Conservation (phyloP, 2,888 invertebrate genomes). For the Lapara coniferarum region DNA sequence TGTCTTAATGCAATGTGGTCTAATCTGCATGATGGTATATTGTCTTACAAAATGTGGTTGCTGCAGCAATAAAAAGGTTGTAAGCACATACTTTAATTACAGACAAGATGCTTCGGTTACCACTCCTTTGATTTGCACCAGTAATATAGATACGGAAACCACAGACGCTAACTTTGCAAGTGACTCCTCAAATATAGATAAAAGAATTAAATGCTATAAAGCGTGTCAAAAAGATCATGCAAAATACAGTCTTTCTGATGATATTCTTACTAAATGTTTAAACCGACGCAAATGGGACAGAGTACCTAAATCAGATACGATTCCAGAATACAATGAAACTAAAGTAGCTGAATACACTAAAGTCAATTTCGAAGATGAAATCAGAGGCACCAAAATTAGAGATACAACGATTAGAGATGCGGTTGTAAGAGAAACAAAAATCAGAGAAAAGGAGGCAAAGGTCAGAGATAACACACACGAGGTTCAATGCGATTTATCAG, state of each 20-base stretch:
- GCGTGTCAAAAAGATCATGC: conserved; percentile 64
- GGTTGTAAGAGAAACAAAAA: conserved; percentile 30
- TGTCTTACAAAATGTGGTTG: conserved; percentile 52
- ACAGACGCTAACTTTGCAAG: conserved; percentile 61
- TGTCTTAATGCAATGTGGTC: conserved; percentile 57
- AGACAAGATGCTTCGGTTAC: conserved; percentile 69
- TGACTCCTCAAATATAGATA: conserved; percentile 63
- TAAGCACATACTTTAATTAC: conserved; percentile 63
- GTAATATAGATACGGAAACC: conserved; percentile 67
- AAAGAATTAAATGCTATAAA: conserved; percentile 70
- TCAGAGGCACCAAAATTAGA: conserved; percentile 24
- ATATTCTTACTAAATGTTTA: conserved; percentile 71
- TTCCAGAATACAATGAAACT: conserved; percentile 35
- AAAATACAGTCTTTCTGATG: conserved; percentile 69
- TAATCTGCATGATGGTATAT: conserved; percentile 61
- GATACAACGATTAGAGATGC: conserved; percentile 25
- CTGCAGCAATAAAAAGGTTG: conserved; percentile 49
- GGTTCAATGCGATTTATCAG: conserved; percentile 49
- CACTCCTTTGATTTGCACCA: conserved; percentile 68
- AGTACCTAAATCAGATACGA: conserved; percentile 52
- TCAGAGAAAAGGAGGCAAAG: conserved; percentile 26
- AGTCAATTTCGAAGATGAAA: conserved; percentile 52
- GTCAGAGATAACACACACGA: conserved; percentile 28
- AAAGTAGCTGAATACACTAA: conserved; percentile 35
- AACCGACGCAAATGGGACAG: conserved; percentile 68